Base-by-base conservation (phyloP, 2,888 invertebrate genomes). In the Erebia epiphron region DNA sequence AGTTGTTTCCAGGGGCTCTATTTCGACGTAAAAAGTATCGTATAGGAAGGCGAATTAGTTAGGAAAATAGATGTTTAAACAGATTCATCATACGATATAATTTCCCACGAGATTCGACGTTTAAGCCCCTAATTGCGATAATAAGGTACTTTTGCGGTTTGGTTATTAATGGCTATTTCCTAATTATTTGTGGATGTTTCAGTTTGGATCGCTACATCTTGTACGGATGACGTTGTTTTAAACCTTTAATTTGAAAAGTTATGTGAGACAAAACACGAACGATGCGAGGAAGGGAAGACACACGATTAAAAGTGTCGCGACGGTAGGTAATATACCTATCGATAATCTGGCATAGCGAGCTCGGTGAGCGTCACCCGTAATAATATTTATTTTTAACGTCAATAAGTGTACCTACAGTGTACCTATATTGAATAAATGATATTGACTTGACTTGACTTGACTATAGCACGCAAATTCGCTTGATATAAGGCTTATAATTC, bases 401-500 rank as follows among this genome's bases (percentile, higher is more conserved):
- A n/a, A n/a, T n/a, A n/a, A n/a, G n/a, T n/a, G n/a, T n/a, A n/a
- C n/a, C n/a, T n/a, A n/a, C n/a, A n/a, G n/a, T n/a, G n/a, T n/a
- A n/a, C n/a, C n/a, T n/a, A n/a, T n/a, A n/a, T n/a, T n/a, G n/a
- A n/a, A n/a, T n/a, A n/a, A n/a, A n/a, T n/a, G n/a, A n/a, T n/a
- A n/a, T n/a, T n/a, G n/a, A n/a, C n/a, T n/a, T n/a, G n/a, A n/a
- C n/a, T n/a, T n/a, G n/a, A n/a, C n/a, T n/a, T n/a, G n/a, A n/a
- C n/a, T n/a, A n/a, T 78, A 70, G 76, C 79, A 78, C 79, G 82
- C 82, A 79, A 80, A 82, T 82, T 82, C 80, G 81, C 81, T 80
- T 82, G 76, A 76, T 79, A 76, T 79, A 81, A 79, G 79, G 79
- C 83, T 80, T 83, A 85, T 86, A 86, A 87, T 84, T 88, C 87